Evolutionary conservation across 2,113 vertebrate genomes (phyloP), one percentile per base, ranked within the genome.

Genomic region (Cyphomyrus discorhynchus): DNA sequence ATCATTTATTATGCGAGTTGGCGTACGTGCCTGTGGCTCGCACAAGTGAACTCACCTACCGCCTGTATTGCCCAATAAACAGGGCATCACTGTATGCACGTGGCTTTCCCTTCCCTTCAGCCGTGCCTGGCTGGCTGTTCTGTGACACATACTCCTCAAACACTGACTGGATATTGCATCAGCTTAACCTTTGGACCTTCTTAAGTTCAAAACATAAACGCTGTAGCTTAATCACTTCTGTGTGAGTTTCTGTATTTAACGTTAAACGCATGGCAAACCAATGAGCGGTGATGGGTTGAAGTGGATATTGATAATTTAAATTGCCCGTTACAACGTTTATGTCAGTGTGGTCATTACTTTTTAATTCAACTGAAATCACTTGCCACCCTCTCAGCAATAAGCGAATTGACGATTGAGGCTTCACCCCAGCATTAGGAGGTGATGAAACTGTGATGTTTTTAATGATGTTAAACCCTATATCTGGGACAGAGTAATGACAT

Each of bases 291-390:
- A 50, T 89, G 35, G 49, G 5, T 42, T 50, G 35, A 83, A 52
- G 88, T 39, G 49, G 46, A 89, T 82, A 31, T 56, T 89, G 88
- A 56, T 82, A 80, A 82, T 2, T 42, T 74, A 83, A 52, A 89
- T 39, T n/a, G 74, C 49, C 27, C 4, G 39, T 82, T 82, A 45
- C 74, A 82, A 53, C 39, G 53, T 82, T 82, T 24, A 56, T 89
- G 47, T 56, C 35, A 35, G 47, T 89, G 19, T 82, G 70, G 80
- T 89, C 88, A 89, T 83, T 83, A 45, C 70, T 53, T 89, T 89
- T 83, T 82, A 89, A 89, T 89, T 49, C 70, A 83, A 89, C 49
- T 82, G 50, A 53, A 89, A 82, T 89, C 47, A 89, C 74, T 31
- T 82, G 70, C 47, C 74, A 39, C 66, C 74, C 66, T 82, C 49